Evolutionary conservation across 2,113 vertebrate genomes (phyloP).

Genomic region (Vulpes ferrilata): DNA sequence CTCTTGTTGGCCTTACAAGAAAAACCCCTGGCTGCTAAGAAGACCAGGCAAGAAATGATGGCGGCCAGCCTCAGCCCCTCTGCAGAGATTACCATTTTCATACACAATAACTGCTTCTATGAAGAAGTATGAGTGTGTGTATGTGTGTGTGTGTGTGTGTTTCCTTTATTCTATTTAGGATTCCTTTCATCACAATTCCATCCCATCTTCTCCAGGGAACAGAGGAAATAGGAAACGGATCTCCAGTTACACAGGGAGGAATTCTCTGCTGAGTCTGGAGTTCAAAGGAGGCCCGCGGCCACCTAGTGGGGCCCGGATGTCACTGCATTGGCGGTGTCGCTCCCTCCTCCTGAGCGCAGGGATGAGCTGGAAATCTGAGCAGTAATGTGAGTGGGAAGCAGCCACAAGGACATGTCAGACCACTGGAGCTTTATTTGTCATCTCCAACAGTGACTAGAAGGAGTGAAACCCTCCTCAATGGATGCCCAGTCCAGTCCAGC

Average conservation of each 20-base stretch:
- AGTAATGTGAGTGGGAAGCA: neutral
- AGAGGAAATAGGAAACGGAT: slow-evolving; percentile 43
- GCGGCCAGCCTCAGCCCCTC: neutral
- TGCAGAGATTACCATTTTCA: neutral
- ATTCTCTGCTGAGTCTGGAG: neutral
- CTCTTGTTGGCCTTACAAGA: neutral
- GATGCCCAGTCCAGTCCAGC: neutral
- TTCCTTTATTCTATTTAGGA: slow-evolving; percentile 32
- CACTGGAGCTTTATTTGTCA: neutral
- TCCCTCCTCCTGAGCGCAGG: fast-evolving
- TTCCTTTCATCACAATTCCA: slow-evolving; percentile 57
- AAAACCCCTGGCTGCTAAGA: neutral
- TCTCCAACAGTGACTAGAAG: neutral
- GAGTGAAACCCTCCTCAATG: neutral
- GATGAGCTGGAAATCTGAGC: neutral
- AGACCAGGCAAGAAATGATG: neutral
- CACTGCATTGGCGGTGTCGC: neutral
- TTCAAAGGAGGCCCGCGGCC: slow-evolving; percentile 31
- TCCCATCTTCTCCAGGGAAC: slow-evolving; percentile 55
- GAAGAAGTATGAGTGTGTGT: neutral
- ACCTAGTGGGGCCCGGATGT: slow-evolving; percentile 69
- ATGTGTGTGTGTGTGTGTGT: neutral
- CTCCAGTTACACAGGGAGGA: neutral
- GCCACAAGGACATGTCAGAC: neutral
- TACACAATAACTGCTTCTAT: neutral